phyloP scores from a whole-genome alignment of 1,140 invertebrate species.

The Manduca sexta region DNA sequence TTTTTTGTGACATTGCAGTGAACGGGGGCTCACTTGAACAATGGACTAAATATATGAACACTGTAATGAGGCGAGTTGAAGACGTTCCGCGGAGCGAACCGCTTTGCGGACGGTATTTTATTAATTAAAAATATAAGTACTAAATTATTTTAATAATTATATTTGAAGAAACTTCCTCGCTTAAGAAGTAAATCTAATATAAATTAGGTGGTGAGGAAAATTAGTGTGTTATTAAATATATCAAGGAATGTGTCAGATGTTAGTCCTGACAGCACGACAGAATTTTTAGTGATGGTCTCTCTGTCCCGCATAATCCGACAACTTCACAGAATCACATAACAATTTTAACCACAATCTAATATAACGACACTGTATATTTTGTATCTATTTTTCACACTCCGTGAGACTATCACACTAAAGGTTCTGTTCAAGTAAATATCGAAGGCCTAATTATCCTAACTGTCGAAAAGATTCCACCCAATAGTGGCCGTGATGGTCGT shows the following conservation, averaged over 20 bases:
- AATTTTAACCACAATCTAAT: no score
- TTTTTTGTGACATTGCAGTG: conserved; percentile 45
- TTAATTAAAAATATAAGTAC: conserved; percentile 52
- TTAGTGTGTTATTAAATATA: conserved; percentile 40
- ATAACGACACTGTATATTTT: no score
- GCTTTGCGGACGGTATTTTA: no score
- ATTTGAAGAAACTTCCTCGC: conserved; percentile 62
- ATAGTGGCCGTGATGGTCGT: conserved; percentile 40
- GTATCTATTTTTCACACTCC: no score
- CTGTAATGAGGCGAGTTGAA: background rate
- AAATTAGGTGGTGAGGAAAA: conserved; percentile 39
- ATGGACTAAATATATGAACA: conserved; percentile 22
- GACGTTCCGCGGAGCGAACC: background rate
- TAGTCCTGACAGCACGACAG: conserved; percentile 12
- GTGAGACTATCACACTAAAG: conserved; percentile 33
- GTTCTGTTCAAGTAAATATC: conserved; percentile 28
- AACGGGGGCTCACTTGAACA: conserved; percentile 8
- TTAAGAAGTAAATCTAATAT: conserved; percentile 47
- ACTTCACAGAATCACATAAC: conserved; percentile 1
- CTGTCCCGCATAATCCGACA: background rate
- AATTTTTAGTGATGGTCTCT: conserved; percentile 36
- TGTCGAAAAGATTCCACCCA: conserved; percentile 40
- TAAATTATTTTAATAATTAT: conserved; percentile 66
- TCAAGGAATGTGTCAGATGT: conserved; percentile 10
- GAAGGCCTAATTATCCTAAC: conserved; percentile 36